Conservation (phyloP, 2,888 invertebrate species). For the Drosophila koepferae region DNA sequence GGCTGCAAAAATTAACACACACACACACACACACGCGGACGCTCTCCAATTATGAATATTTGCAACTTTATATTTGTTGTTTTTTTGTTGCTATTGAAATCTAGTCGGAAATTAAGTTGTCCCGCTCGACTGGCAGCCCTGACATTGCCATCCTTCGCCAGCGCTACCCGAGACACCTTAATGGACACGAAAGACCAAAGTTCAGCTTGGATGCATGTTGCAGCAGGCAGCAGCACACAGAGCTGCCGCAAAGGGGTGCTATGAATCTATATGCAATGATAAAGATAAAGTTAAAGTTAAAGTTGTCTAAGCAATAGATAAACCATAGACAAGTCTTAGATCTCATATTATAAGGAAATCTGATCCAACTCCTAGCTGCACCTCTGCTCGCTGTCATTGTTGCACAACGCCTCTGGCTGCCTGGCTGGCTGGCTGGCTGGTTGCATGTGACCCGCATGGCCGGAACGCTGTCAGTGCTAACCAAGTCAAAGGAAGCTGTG, state of each 20-base stretch:
- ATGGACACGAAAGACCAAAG: constrained; percentile 70
- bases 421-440: not conserved
- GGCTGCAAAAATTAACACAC: constrained; percentile 39
- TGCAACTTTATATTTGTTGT: constrained; percentile 58
- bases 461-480: constrained; percentile 12
- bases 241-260: not conserved
- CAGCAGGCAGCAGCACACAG: constrained; percentile 14
- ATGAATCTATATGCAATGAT: not conserved
- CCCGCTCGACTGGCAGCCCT: constrained; percentile 51
- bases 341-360: not conserved
- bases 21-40: too few species aligned
- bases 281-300: not conserved
- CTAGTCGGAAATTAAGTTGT: constrained; percentile 79
- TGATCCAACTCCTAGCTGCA: not conserved
- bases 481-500: constrained; percentile 30
- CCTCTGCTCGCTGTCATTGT: not conserved
- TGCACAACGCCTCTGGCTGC: constrained; percentile 26
- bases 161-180: constrained; percentile 69
- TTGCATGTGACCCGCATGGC: constrained; percentile 31
- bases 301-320: not conserved
- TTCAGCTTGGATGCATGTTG: constrained; percentile 51
- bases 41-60: constrained; percentile 74
- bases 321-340: not conserved
- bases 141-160: constrained; percentile 33
- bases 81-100: constrained; percentile 68